These are phyloP conservation scores for Falco naumanni DNA, from an alignment of 2,797 vertebrate genomes.

Conservation along the genomic window DNA sequence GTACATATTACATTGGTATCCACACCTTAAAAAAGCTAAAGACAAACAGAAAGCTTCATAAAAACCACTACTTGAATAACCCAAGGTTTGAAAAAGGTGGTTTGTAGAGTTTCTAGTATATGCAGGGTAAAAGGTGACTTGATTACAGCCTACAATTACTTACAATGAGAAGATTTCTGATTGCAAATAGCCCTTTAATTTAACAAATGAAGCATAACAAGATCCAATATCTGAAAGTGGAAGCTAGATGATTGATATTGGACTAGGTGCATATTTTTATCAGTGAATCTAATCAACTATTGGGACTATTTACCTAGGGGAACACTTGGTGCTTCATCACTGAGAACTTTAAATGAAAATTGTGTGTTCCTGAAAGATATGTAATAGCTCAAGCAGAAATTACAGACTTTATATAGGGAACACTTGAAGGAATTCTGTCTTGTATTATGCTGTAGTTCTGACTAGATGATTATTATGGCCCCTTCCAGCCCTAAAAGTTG, in stretches of 20 bases:
- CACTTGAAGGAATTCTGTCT: slow-evolving; percentile 20
- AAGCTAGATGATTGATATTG: slow-evolving; percentile 50
- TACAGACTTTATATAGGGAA: not conserved
- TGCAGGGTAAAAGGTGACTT: slow-evolving; percentile 9
- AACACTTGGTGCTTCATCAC: slow-evolving; percentile 13
- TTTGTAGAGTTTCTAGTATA: not conserved
- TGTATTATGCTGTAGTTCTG: not conserved
- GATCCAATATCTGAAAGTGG: slow-evolving; percentile 44
- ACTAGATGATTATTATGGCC: not conserved
- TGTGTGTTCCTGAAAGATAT: not conserved
- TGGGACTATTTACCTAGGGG: slow-evolving; percentile 33
- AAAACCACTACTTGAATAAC: not conserved
- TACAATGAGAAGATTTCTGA: slow-evolving; percentile 51
- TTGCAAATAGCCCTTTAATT: slow-evolving; percentile 65
- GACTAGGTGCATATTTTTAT: slow-evolving; percentile 51
- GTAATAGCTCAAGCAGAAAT: slow-evolving; percentile 22
- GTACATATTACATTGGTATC: not conserved
- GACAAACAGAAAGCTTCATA: not conserved
- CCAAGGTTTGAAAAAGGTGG: not conserved
- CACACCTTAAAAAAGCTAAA: not conserved
- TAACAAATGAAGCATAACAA: slow-evolving; percentile 55
- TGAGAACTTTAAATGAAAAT: slow-evolving; percentile 46
- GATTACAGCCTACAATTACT: slow-evolving; percentile 47
- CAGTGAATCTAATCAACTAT: slow-evolving; percentile 47
- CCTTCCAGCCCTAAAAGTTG: not conserved